These are phyloP conservation scores for Pherbina coryleti DNA, from an alignment of 2,888 invertebrate species.

Conservation along the genomic window DNA sequence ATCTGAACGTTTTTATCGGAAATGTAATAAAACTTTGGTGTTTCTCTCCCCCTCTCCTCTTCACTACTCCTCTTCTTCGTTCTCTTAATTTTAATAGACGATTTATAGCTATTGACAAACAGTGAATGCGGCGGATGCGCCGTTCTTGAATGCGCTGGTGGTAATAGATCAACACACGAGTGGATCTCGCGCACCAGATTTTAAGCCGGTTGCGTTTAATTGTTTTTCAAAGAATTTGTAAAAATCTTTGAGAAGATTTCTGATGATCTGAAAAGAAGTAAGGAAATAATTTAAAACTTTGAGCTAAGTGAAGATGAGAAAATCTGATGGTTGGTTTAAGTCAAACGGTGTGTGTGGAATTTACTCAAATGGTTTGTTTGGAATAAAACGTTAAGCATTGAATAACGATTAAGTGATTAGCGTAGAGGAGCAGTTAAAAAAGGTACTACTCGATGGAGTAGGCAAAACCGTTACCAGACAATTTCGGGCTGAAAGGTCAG, in stretches of 20 bases:
- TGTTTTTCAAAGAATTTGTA: slow-evolving; percentile 30
- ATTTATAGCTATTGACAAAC: slow-evolving; percentile 19
- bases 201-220: slow-evolving; percentile 29
- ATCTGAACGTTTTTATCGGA: slow-evolving; percentile 44
- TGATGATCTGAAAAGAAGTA: slow-evolving; percentile 22
- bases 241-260: neutral
- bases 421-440: too few species aligned
- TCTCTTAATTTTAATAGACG: slow-evolving; percentile 21
- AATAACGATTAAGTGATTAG: too few species aligned
- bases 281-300: neutral
- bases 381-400: too few species aligned
- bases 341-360: too few species aligned
- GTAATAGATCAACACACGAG: slow-evolving; percentile 9
- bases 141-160: slow-evolving; percentile 4
- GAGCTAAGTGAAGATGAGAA: neutral
- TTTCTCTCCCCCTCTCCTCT: too few species aligned
- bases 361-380: too few species aligned
- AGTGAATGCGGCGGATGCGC: neutral
- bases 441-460: neutral
- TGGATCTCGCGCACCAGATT: slow-evolving; percentile 16
- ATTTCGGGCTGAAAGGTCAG: neutral
- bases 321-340: neutral
- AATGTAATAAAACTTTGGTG: slow-evolving; percentile 40
- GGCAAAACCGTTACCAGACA: neutral
- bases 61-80: too few species aligned